Base-by-base conservation (phyloP, 2,797 vertebrate species). In the Phrynocephalus vlangalii region DNA sequence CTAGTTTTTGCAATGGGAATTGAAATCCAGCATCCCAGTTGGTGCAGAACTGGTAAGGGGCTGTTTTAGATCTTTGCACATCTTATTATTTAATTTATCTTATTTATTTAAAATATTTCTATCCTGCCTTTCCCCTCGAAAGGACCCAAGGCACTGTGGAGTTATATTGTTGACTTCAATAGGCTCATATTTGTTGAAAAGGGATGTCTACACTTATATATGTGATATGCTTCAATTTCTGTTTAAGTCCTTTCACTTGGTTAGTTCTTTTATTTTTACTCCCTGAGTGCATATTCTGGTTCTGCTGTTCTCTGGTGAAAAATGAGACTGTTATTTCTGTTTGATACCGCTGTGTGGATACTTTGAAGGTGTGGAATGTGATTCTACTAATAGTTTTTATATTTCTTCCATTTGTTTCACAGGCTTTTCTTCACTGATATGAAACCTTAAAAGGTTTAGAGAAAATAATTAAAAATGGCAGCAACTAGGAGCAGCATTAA, bases 401-500 rank as follows among this genome's bases (percentile, higher is more conserved):
- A 82, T 85, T 71, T 63, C n/a, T 72, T 79, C 70, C 76, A 10
- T 52, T 68, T 91, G 28, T 91, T 73, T 76, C 75, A 0, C 15
- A 93, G 91, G 80, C 72, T 76, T 11, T 0, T 18, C 67, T 0
- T 90, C 81, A n/a, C 92, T 96, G 96, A 92, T 92, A 97, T 97
- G 97, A 96, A 93, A 88, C 76, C 92, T 86, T 97, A 94, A 96
- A 33, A 91, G 56, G 63, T 26, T 7, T 33, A 82, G 88, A 10
- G 10, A 82, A 80, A 6, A 30, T 68, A 90, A 24, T 52, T 88
- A 90, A 92, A 97, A 94, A 99, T 99, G 99, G 99, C 99, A 92
- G 98, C 98, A 33, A 98, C 98, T 84, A 99, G 98, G 95, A 99
- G 99, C 96, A 98, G 98, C 91, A 97, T 99, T 91, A 96, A 96